Evolutionary conservation across 1,140 invertebrate genomes (phyloP), one percentile per base, ranked within the genome.

Genomic region (Saccostrea glomerata): DNA sequence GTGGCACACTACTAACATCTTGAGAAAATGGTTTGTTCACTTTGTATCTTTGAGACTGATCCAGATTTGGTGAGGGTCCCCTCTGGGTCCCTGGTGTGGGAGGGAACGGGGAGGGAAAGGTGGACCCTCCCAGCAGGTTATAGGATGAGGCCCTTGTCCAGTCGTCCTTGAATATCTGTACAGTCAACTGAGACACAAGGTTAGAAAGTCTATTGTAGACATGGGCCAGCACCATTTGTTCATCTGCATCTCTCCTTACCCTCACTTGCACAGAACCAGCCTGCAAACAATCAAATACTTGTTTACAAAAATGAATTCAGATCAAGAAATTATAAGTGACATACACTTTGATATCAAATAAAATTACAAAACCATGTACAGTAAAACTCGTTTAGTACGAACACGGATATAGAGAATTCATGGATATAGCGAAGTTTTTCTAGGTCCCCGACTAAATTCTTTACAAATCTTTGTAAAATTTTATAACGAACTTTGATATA

Each of bases 241-340:
- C 97, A 93, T 97, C 96, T 7, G 96, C 97, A 94, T 97, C 96
- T 58, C 96, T 93, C 85, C 96, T 92, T 4, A 97, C 95, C 55
- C 97, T 93, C 3, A 97, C 96, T 92, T 96, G 96, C 12, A 97
- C 94, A 15, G 95, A 96, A 55, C 96, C 96, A 91, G 96, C 96
- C 96, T 96, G 89, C 54, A 95, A 94, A 91, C 84, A 56, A 85
- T 7, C 7, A n/a, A 6, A 84, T 17, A 54, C 40, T 36, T 36
- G 30, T 36, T 36, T 36, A 36, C 2, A 36, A 36, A 1, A 36
- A 82, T 17, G 25, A 47, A 0, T 9, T 47, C 47, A 47, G 6
- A 47, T 47, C 40, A 2, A 47, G 40, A 2, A 47, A 3, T 47
- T 47, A 47, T 30, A 17, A 36, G 30, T 23, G 17, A 25, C 15